Evolutionary conservation across 2,888 invertebrate genomes (phyloP), one percentile per base, ranked within the genome.

Genomic region (Harpagoxenus sublaevis): DNA sequence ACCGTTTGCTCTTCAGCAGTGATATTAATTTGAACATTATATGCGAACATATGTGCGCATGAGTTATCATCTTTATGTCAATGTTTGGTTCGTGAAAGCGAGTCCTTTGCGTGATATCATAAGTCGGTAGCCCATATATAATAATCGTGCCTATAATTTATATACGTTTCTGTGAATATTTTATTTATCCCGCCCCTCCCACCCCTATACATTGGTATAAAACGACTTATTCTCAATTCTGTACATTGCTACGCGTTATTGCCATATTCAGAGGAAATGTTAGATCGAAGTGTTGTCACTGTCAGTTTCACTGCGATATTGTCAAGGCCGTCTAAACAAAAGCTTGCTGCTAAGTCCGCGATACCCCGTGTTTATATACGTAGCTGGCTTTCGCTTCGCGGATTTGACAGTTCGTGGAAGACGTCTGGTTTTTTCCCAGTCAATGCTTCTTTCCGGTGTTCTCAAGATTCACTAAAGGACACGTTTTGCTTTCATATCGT

Each of bases 321-420:
- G 68, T 78, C 82, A 87, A 87, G 81, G 83, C 81, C 35, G 35
- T 60, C 68, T 62, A 53, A 63, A 77, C 63, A 66, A 65, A 45
- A 48, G 8, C 10, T 35, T 35, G 39, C 15, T 55, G 5, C 42
- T 28, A 60, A 60, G 31, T n/a, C 10, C 23, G 18, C 10, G 10
- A 2, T 74, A 62, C 18, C 10, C n/a, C 9, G 9, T 83, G 73
- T 82, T 88, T 87, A 66, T 70, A 42, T 23, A 74, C 42, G 18
- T 28, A 60, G n/a, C 68, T 39, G 55, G 79, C 60, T 77, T 73
- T 86, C 60, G 66, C 12, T 78, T 84, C 63, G 83, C 9, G 28
- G 31, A 63, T 85, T 71, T 71, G 79, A 86, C 71, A 45, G 12
- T 65, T 68, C 70, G 42, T 65, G 83, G 63, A 23, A 42, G 60